A percentile compares a stretch with the other conserved stretches of the same genome.
Conservation (phyloP, 64 coral and sea anemone species). For the Astreopora myriophthalma region DNA sequence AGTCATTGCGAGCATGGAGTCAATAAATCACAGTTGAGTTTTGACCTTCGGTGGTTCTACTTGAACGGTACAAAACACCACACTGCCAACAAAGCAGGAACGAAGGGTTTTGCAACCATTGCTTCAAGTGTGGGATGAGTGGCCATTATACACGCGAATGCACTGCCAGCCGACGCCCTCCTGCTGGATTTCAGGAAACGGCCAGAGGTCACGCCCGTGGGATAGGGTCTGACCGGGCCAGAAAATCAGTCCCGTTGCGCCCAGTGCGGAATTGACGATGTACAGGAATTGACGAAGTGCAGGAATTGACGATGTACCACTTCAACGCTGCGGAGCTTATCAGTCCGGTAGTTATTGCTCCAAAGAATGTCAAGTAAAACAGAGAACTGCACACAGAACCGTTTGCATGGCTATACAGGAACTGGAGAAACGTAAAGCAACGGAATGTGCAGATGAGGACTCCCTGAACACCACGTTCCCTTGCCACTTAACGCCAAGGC, state of each 20-base stretch:
- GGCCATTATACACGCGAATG: slow-evolving; percentile 2
- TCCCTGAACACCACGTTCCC: background rate
- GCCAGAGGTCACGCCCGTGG: slow-evolving; percentile 31
- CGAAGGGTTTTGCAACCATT: slow-evolving; percentile 11
- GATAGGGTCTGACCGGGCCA: slow-evolving; percentile 53
- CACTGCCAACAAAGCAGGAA: slow-evolving; percentile 6
- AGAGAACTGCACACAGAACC: background rate
- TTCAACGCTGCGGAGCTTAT: slow-evolving; percentile 37
- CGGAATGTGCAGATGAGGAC: background rate
- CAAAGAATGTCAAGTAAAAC: slow-evolving; percentile 43
- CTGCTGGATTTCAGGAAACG: slow-evolving; percentile 12
- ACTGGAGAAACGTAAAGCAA: background rate
- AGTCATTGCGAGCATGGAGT: no score
- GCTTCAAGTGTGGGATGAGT: slow-evolving; percentile 4
- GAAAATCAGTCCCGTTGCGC: background rate
- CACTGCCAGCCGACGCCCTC: slow-evolving; percentile 12
- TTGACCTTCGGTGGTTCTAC: no score
- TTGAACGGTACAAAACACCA: no score
- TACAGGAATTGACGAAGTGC: background rate
- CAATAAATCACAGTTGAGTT: no score
- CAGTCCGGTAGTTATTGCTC: slow-evolving; percentile 40
- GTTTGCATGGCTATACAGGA: slow-evolving; percentile 49
- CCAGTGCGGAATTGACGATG: background rate
- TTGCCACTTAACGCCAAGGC: slow-evolving; percentile 8
- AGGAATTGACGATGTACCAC: background rate